Base-by-base conservation (phyloP, 2,797 vertebrate genomes). In the Phaenicophaeus curvirostris region DNA sequence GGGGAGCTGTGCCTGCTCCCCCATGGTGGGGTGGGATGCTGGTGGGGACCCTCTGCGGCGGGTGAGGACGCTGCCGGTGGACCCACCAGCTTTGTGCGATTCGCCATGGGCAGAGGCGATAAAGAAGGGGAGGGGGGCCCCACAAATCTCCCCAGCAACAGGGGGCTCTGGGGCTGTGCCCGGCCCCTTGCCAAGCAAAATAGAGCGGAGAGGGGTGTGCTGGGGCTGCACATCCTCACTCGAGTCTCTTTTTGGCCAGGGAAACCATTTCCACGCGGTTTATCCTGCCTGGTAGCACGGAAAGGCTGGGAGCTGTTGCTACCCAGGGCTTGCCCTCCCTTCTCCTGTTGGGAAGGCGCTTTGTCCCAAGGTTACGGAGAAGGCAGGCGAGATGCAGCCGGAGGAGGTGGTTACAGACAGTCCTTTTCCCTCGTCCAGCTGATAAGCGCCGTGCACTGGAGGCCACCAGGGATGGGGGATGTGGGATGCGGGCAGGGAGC, bases 91-190 rank as follows among this genome's bases (percentile, higher is more conserved):
- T 93, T 93, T 89, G 91, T 95, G 83, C 74, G 27, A 11, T 48
- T 84, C 3, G 39, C 48, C 3, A 61, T 18, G 78, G 63, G 69
- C 61, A 55, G 66, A 55, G 10, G 35, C 33, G 44, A n/a, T 28
- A 9, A 59, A 44, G 25, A 30, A 39, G 19, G 13, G 6, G 14
- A 4, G 3, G 54, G 54, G 5, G 7, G 3, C 20, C n/a, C n/a
- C n/a, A 15, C 54, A 82, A 93, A 90, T 93, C 71, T 92, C 90
- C 93, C 92, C 91, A 95, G 93, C 83, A 91, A 93, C 94, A 91
- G 92, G 89, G 91, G 89, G 63, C 46, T 89, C 72, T 57, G 76
- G 76, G 30, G 85, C 90, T 87, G 41, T 16, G 61, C 81, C 75
- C 76, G 25, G 94, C 80, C 77, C 89, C 48, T 68, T 86, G 79